phyloP scores from a whole-genome alignment of 2,888 invertebrate species.

The Sinelater perroti region DNA sequence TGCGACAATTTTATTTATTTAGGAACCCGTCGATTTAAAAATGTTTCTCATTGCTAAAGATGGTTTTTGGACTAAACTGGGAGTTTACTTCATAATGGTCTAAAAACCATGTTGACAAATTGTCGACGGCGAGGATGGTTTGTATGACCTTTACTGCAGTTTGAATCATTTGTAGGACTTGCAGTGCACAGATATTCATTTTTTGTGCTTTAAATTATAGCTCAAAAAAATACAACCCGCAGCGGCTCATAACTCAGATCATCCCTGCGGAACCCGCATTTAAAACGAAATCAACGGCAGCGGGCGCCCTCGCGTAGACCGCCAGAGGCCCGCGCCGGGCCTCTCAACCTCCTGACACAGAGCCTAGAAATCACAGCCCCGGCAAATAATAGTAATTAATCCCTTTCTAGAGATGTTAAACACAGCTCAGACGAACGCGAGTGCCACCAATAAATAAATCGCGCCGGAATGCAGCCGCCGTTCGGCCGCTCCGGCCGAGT shows the following conservation, averaged over 20 bases:
- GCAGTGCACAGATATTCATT: no score
- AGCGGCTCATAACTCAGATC: constrained; percentile 3
- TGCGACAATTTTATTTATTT: no score
- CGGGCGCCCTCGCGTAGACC: constrained; percentile 41
- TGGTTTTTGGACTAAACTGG: no score
- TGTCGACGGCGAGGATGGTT: no score
- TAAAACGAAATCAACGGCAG: constrained; percentile 50
- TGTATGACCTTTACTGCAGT: no score
- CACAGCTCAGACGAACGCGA: constrained; percentile 55
- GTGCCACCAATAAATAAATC: constrained; percentile 59
- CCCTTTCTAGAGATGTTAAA: constrained; percentile 58
- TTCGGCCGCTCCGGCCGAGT: constrained; percentile 2
- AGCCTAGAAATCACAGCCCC: constrained; percentile 55
- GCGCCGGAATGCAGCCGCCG: constrained; percentile 32
- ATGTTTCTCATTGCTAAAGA: no score
- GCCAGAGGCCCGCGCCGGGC: constrained; percentile 41
- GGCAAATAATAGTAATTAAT: constrained; percentile 59
- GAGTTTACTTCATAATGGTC: no score
- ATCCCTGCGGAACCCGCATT: constrained; percentile 41
- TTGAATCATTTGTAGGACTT: no score
- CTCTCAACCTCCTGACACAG: constrained; percentile 53
- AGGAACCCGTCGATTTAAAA: no score
- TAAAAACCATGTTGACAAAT: no score
- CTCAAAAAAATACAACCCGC: neutral
- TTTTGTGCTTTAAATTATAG: no score